Evolutionary conservation across 2,113 vertebrate species (phyloP), one percentile per base, ranked within the genome.

Genomic region (Anthoscopus minutus): DNA sequence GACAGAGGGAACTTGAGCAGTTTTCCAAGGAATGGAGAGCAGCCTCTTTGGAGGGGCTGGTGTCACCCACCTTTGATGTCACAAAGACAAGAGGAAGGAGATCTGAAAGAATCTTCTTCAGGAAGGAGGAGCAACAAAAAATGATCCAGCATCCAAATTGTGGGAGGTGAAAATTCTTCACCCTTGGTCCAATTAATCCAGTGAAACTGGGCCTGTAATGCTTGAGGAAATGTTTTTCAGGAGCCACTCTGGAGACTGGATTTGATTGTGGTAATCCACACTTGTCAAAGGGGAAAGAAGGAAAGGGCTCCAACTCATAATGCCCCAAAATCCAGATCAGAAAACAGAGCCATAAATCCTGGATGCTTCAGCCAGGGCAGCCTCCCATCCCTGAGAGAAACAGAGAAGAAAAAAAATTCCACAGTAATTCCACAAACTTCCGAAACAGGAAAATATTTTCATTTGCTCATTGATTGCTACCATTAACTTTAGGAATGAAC

Each of bases 151-250:
- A 4, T 8, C 6, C 9, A 50, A 22, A 18, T 4, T 27, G 9
- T 37, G 50, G 16, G 25, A 69, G 19, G 9, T 22, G 42, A 9
- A 47, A 17, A 1, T 47, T 48, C 38, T 48, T 44, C 23, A 6
- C 7, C 15, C 6, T 61, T 19, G 1, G 13, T 38, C 20, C 15
- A 74, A 37, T 56, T 45, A 54, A 60, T 23, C 25, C 37, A 70
- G 6, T 0, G 1, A 73, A 86, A 37, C 3, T 35, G 7, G 7
- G 14, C 54, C 8, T 10, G 7, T 30, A 33, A 47, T 5, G 2
- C 2, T 42, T 65, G 17, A 60, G 25, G 23, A 13, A 65, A 74
- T 37, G 22, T 8, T 92, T 82, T n/a, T 40, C 14, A 60, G 25
- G 7, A 69, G 14, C 11, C 11, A 11, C 33, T 56, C 13, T 19